Evolutionary conservation across 1,140 invertebrate genomes (phyloP).

Genomic region (Calephelis nemesis): DNA sequence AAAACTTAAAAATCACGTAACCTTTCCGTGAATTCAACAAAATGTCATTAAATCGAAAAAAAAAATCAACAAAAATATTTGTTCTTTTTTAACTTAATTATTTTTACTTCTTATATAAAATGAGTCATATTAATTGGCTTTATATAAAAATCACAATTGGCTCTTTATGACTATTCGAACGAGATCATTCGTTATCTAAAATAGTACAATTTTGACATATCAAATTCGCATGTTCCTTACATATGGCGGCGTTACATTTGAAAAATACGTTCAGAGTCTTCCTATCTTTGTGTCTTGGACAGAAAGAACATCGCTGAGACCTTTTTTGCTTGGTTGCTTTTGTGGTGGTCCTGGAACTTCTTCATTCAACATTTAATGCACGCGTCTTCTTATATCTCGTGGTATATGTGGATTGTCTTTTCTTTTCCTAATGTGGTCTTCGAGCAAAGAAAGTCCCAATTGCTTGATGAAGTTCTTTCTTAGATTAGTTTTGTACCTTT

Average conservation of each 20-base stretch:
- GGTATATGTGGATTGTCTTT: not conserved
- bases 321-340: not conserved
- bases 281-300: conserved; percentile 9
- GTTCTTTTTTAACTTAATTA: no score
- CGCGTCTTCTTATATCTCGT: not conserved
- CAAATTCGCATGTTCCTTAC: no score
- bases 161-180: no score
- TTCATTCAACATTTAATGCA: not conserved
- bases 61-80: no score
- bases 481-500: not conserved
- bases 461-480: not conserved
- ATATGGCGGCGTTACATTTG: not conserved
- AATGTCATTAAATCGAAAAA: no score
- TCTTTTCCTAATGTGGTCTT: not conserved
- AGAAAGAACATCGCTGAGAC: conserved; percentile 5
- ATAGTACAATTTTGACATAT: no score
- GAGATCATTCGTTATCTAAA: no score
- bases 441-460: not conserved
- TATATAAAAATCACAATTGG: no score
- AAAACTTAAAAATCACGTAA: no score
- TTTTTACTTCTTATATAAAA: no score
- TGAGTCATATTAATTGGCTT: no score
- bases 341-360: not conserved
- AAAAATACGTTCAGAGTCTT: not conserved
- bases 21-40: no score